Evolutionary conservation across 2,888 invertebrate genomes (phyloP), one percentile per base, ranked within the genome.

Genomic region (Ellobium chinense): DNA sequence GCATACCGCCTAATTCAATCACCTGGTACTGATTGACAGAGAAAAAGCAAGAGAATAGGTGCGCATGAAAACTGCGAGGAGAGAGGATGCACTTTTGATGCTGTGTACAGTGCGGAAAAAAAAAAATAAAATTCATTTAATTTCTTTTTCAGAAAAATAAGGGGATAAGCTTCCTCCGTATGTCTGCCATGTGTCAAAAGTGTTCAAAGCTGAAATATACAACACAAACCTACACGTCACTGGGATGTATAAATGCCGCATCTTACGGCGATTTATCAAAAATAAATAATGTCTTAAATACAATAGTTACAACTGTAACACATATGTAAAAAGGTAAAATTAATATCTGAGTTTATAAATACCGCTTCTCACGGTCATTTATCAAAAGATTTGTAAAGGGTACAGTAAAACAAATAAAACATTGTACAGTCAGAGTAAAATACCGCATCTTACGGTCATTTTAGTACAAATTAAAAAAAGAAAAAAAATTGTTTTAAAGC

Each of bases 381-480:
- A 62, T 74, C 29, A 60, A 60, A 74, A 60, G 24, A 62, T 36
- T 37, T 27, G 37, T 39, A 37, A 62, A 62, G 3, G 29, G 36
- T 29, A 36, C 5, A n/a, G 54, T 62, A 62, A 74, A 12, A 60
- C 34, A 36, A 66, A 60, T n/a, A 27, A 29, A 60, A 73, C 56
- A 60, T 58, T 54, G 24, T 18, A 27, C 31, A 58, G 58, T 31
- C 72, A 72, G 72, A 36, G 60, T 72, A 72, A 72, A 72, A 72
- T 72, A 72, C 72, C 58, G 72, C 72, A 58, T 72, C 72, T 72
- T n/a, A 60, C 72, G 58, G 72, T 72, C 58, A 72, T 72, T 72
- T 72, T 72, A 36, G 36, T 31, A 60, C 34, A 60, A 72, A 36
- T n/a, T n/a, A n/a, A n/a, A n/a, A n/a, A n/a, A n/a, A n/a, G n/a